These are phyloP conservation scores for Isichthys henryi DNA, from an alignment of 2,113 vertebrate species.

Conservation along the genomic window DNA sequence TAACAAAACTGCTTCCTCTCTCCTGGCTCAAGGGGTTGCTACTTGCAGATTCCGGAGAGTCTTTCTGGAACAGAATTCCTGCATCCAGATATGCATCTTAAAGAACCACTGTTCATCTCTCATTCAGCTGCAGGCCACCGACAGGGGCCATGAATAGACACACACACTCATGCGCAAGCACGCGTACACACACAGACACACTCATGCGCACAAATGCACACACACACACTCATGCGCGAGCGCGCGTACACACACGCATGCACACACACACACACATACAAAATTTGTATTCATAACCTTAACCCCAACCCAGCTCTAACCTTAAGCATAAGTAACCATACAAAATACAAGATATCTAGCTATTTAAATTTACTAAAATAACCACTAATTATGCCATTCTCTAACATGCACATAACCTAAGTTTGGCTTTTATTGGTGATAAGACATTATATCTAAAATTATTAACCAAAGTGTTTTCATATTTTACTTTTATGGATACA, in stretches of 20 bases:
- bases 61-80: slow-evolving; percentile 41
- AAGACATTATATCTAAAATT: not conserved
- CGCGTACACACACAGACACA: not conserved
- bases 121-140: slow-evolving; percentile 4
- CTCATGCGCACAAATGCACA: no score
- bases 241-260: no score
- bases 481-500: not conserved
- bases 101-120: slow-evolving; percentile 33
- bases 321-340: not conserved
- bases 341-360: not conserved
- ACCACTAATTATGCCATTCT: not conserved
- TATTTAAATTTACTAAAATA: not conserved
- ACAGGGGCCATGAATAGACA: slow-evolving; percentile 10
- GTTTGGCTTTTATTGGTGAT: not conserved
- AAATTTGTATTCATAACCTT: not conserved
- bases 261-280: not conserved
- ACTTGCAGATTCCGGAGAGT: slow-evolving; percentile 58
- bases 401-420: not conserved
- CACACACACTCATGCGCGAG: no score
- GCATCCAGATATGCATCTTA: slow-evolving; percentile 53
- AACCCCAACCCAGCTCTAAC: not conserved
- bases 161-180: not conserved
- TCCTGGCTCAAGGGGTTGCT: slow-evolving; percentile 42
- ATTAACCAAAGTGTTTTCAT: not conserved
- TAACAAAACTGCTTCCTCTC: slow-evolving; percentile 50